Evolutionary conservation across 2,113 vertebrate species (phyloP).

Genomic region (Sander vitreus): DNA sequence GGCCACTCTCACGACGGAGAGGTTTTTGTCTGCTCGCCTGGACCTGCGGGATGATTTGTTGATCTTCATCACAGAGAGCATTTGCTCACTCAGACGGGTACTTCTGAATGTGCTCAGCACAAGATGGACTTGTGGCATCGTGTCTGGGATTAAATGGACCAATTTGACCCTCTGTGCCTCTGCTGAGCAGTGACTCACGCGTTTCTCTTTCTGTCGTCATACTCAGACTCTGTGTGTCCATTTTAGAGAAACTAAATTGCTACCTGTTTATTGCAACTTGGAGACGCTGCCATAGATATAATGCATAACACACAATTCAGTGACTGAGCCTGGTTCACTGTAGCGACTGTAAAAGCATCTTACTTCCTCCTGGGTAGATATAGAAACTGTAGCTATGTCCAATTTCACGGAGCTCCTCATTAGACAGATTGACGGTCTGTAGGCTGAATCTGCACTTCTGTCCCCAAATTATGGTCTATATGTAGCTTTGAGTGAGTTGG

Average conservation of each 20-base stretch:
- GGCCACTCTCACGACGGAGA: constrained; percentile 42
- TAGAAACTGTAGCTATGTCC: constrained; percentile 19
- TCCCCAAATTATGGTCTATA: not conserved
- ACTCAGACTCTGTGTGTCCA: not conserved
- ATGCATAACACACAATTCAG: not conserved
- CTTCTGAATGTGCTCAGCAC: constrained; percentile 33
- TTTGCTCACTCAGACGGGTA: constrained; percentile 37
- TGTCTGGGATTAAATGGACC: constrained; percentile 39
- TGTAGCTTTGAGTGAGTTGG: not conserved
- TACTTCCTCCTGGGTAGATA: not conserved
- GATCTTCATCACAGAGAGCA: constrained; percentile 26
- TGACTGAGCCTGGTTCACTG: not conserved
- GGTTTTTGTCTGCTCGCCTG: constrained; percentile 17
- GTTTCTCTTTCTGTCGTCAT: not conserved
- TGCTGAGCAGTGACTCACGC: constrained; percentile 26
- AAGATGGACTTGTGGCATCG: constrained; percentile 21
- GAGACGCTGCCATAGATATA: not conserved
- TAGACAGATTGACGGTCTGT: not conserved
- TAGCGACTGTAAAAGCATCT: constrained; percentile 6
- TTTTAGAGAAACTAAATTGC: not conserved
- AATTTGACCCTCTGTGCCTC: constrained; percentile 13
- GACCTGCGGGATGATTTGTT: constrained; percentile 60
- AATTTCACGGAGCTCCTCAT: constrained; percentile 14
- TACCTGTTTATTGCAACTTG: not conserved
- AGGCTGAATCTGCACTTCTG: not conserved